These are phyloP conservation scores for Labeo rohita DNA, from an alignment of 2,113 vertebrate genomes.

Conservation along the genomic window DNA sequence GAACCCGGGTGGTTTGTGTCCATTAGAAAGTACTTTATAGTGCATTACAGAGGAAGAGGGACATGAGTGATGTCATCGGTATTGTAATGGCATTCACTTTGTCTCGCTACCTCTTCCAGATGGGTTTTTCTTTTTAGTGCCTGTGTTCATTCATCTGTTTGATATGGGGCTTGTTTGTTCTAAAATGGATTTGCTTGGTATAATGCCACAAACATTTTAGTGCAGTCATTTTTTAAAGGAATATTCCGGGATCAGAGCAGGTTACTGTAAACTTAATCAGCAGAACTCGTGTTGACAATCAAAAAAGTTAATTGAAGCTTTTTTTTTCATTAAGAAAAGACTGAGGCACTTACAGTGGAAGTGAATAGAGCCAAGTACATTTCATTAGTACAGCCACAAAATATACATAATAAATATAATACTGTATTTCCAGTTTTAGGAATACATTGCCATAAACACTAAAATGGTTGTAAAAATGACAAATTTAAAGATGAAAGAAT, in stretches of 20 bases:
- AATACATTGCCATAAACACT: not conserved
- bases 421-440: not conserved
- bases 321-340: not conserved
- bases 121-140: constrained; percentile 21
- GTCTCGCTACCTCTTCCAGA: constrained; percentile 35
- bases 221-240: not conserved
- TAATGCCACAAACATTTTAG: not conserved
- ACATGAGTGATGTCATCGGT: not conserved
- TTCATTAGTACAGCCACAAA: not conserved
- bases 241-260: not conserved
- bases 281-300: not conserved
- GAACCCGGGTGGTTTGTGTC: constrained; percentile 23
- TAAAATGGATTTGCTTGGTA: not conserved
- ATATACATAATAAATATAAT: not conserved
- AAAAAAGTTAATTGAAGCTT: not conserved
- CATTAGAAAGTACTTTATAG: constrained; percentile 49
- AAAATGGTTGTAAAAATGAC: not conserved
- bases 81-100: constrained; percentile 45
- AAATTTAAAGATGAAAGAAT: not conserved
- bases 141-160: not conserved
- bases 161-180: not conserved
- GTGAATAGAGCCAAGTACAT: too few species aligned
- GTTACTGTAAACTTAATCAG: not conserved
- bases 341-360: too few species aligned
- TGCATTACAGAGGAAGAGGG: constrained; percentile 46